Conservation (phyloP, 1,140 invertebrate genomes). For the Neotoxoptera formosana region DNA sequence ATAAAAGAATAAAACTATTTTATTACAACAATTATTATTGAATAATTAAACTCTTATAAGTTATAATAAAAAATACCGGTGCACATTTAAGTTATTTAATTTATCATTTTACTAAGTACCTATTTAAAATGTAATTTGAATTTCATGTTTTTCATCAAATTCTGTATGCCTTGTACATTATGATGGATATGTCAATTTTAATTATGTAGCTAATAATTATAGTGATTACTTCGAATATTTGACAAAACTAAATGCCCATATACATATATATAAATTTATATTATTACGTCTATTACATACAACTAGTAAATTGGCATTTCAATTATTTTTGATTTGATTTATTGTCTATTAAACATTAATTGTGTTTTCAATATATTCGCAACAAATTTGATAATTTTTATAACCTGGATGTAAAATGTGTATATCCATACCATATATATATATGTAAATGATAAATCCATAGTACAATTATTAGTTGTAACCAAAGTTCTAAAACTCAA, state of each 20-base stretch:
- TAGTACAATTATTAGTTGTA: not conserved
- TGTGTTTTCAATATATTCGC: not conserved
- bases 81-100: not conserved
- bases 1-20: not conserved
- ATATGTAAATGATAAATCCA: not conserved
- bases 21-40: not conserved
- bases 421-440: not conserved
- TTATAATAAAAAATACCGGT: not conserved
- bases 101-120: not conserved
- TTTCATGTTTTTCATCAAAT: not conserved
- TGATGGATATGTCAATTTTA: not conserved
- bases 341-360: slow-evolving; percentile 1
- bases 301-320: not conserved
- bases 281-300: not conserved
- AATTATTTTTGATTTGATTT: not conserved
- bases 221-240: not conserved
- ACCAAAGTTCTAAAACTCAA: not conserved
- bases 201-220: not conserved
- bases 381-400: not conserved
- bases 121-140: not conserved
- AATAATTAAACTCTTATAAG: not conserved
- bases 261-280: not conserved
- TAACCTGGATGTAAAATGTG: not conserved
- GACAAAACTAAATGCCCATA: not conserved
- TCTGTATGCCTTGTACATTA: not conserved